These are phyloP conservation scores for Darevskia mixta DNA, from an alignment of 2,797 vertebrate species.

Conservation along the genomic window DNA sequence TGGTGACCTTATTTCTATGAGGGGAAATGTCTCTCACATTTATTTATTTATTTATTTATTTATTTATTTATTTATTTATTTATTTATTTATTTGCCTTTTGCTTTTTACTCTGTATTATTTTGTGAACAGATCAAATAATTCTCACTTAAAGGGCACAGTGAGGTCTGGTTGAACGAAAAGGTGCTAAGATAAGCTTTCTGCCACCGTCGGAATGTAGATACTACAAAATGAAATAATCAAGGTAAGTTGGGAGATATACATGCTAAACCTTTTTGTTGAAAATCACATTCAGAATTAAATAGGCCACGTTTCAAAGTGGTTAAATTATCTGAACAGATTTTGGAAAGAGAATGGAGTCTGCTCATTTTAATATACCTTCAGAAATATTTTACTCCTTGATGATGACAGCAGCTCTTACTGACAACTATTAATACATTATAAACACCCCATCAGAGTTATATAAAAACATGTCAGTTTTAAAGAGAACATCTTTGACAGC, in stretches of 20 bases:
- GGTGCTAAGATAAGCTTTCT: slow-evolving; percentile 55
- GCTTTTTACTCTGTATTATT: slow-evolving; percentile 43
- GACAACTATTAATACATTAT: slow-evolving; percentile 98
- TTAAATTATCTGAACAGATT: slow-evolving; percentile 83
- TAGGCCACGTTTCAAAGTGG: slow-evolving; percentile 73
- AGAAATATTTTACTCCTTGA: slow-evolving; percentile 93
- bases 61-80: no score
- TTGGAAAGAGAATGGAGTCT: slow-evolving; percentile 79
- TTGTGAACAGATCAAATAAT: slow-evolving; percentile 50
- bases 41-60: no score
- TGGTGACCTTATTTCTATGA: neutral
- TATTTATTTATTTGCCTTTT: slow-evolving; percentile 17
- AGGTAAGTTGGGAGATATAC: slow-evolving; percentile 61
- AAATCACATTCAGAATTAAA: slow-evolving; percentile 72
- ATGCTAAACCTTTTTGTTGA: slow-evolving; percentile 75
- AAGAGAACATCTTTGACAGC: slow-evolving; percentile 91
- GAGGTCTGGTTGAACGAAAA: slow-evolving; percentile 40
- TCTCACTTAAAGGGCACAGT: slow-evolving; percentile 45
- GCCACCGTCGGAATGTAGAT: slow-evolving; percentile 44
- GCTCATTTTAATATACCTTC: slow-evolving; percentile 87
- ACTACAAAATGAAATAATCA: slow-evolving; percentile 65
- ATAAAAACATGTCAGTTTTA: slow-evolving; percentile 97
- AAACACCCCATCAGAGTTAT: slow-evolving; percentile 99
- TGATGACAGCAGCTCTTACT: slow-evolving; percentile 92
- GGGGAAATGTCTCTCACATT: slow-evolving; percentile 9